Evolutionary conservation across 2,797 vertebrate genomes (phyloP).

Genomic region (Pangasius sanitwongsei): DNA sequence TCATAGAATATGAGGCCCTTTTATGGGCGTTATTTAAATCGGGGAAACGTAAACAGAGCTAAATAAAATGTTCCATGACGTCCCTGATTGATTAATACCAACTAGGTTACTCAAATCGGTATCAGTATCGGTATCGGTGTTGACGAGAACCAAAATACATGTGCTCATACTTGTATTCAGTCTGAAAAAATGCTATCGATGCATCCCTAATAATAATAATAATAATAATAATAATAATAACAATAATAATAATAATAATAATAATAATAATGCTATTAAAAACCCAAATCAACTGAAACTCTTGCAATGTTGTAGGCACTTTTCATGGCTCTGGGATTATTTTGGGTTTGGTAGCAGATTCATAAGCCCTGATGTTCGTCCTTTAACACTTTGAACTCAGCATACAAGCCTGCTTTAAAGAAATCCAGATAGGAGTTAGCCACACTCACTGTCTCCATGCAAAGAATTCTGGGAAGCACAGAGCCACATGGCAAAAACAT

Average conservation of each 20-base stretch:
- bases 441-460: constrained; percentile 19
- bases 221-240: constrained; percentile 33
- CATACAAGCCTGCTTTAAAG: constrained; percentile 37
- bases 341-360: constrained; percentile 62
- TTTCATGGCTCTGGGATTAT: constrained; percentile 64
- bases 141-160: not conserved
- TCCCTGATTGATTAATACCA: not conserved
- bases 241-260: constrained; percentile 38
- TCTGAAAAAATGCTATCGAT: not conserved
- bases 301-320: constrained; percentile 65
- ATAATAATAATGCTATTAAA: constrained; percentile 34
- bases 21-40: not conserved
- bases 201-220: constrained; percentile 32
- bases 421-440: constrained; percentile 6
- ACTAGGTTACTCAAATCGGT: not conserved
- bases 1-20: not conserved
- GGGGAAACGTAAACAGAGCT: not conserved
- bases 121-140: not conserved
- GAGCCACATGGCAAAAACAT: constrained; percentile 24
- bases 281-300: constrained; percentile 43
- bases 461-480: constrained; percentile 32
- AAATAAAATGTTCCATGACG: not conserved
- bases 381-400: constrained; percentile 45
- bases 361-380: constrained; percentile 63
- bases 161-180: not conserved